Evolutionary conservation across 2,888 invertebrate species (phyloP), one percentile per base, ranked within the genome.

Genomic region (Eupelmus urozonus): DNA sequence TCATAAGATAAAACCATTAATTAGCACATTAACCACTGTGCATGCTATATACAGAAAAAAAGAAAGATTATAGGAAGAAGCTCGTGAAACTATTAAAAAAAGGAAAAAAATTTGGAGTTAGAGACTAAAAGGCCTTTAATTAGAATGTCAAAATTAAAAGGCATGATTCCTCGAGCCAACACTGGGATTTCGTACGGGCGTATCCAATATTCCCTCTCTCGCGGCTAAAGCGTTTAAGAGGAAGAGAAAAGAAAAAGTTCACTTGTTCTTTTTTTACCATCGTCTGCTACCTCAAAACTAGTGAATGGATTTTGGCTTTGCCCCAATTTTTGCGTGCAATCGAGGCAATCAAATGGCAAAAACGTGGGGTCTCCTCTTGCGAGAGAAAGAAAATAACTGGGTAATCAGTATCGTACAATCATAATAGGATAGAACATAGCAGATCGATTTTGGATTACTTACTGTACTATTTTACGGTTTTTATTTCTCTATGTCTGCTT

Each of bases 291-390:
- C 34, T 65, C 53, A 66, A 70, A 72, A 77, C 66, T 71, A 53
- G 29, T 40, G 53, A 71, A 71, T 65, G 70, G 57, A 71, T 78
- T 82, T 78, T 81, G 79, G 78, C 78, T 53, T 55, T 25, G 63
- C 25, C 74, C 73, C 76, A 79, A 76, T 78, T 82, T 77, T 67
- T 76, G 67, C 74, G 60, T 76, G 77, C 67, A 81, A 66, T 81
- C 66, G 63, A 23, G 55, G 71, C 40, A 77, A 71, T 65, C 65
- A 66, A 23, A 20, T 23, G 60, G 16, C 23, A 66, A 66, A 78
- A 76, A 79, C 25, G 51, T n/a, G 49, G 42, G n/a, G n/a, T n/a
- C n/a, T n/a, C n/a, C n/a, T n/a, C n/a, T n/a, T n/a, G n/a, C n/a
- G n/a, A 69, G 45, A 59, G 40, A 59, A 42, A 45, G 20, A 67